Evolutionary conservation across 1,140 invertebrate genomes (phyloP), one percentile per base, ranked within the genome.

Genomic region (Drosophila tristis): DNA sequence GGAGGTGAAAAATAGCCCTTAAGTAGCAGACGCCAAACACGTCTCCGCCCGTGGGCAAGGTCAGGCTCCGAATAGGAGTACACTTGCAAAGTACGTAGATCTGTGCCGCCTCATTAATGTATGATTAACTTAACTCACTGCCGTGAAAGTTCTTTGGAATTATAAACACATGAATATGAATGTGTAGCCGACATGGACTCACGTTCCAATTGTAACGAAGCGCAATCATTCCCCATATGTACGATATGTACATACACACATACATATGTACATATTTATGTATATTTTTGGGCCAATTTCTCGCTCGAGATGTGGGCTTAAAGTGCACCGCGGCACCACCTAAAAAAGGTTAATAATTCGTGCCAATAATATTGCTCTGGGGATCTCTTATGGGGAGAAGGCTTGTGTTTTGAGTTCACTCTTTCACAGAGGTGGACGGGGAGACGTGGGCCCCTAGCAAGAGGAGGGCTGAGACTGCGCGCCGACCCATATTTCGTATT

Each of bases 321-420:
- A 75, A 75, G 72, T 75, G 72, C 72, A 75, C 71, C 61, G 57
- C 48, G 20, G 20, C 71, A 26, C 43, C 62, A 56, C 20, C 20
- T 44, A 5, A 71, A 72, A 73, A 74, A 74, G 71, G 71, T 74
- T 74, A 74, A 74, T 75, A 75, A 75, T 74, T 75, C 72, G 72
- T 75, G 72, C 72, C 72, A 75, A 75, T 75, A 75, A 75, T 75
- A 71, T 71, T 67, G 71, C 72, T 75, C 71, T 75, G 61, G 48
- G 71, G 71, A 74, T 74, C 72, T 74, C 72, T 74, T 74, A 53
- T 62, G 75, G 80, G 11, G 8, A 13, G 72, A 85, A 85, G 73
- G 11, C 11, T 11, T 84, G 76, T 80, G 76, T 85, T 85, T 85
- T 57, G 77, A 85, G 80, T 66, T 85, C 77, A 75, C 68, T 64